Evolutionary conservation across 2,113 vertebrate genomes (phyloP).

Genomic region (Mirounga angustirostris): DNA sequence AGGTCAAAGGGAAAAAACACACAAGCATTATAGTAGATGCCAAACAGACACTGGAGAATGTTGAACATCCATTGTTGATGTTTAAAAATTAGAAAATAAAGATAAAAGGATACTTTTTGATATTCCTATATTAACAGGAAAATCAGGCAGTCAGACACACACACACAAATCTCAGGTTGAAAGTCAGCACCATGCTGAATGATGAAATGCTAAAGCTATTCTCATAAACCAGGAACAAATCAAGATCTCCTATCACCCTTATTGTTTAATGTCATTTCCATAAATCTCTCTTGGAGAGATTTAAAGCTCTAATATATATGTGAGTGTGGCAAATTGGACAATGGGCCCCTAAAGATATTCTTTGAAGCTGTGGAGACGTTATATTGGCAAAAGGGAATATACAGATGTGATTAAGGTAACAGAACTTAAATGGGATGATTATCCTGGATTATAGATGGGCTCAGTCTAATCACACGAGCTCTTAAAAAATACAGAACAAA

Average conservation of each 20-base stretch:
- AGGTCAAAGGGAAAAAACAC: background rate
- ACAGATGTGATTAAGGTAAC: background rate
- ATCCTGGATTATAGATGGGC: background rate
- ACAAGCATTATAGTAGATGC: background rate
- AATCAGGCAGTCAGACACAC: background rate
- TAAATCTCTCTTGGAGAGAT: background rate
- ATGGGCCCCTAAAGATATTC: background rate
- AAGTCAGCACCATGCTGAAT: background rate
- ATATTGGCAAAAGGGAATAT: background rate
- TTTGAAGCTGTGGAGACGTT: background rate
- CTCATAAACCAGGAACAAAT: constrained; percentile 12
- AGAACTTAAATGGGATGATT: background rate
- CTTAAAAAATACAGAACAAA: background rate
- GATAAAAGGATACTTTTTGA: background rate
- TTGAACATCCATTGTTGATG: background rate
- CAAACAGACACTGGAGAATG: background rate
- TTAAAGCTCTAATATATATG: background rate
- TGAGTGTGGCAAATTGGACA: background rate
- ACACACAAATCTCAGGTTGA: background rate
- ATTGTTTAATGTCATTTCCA: background rate
- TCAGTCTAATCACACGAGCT: background rate
- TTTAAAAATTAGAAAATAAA: background rate
- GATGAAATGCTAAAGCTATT: background rate
- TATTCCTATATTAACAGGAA: background rate
- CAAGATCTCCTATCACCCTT: background rate